A percentile compares a stretch with the other conserved stretches of the same genome.
Evolutionary conservation across 1,140 invertebrate genomes (phyloP).

Genomic region (Phocides pigmalion): DNA sequence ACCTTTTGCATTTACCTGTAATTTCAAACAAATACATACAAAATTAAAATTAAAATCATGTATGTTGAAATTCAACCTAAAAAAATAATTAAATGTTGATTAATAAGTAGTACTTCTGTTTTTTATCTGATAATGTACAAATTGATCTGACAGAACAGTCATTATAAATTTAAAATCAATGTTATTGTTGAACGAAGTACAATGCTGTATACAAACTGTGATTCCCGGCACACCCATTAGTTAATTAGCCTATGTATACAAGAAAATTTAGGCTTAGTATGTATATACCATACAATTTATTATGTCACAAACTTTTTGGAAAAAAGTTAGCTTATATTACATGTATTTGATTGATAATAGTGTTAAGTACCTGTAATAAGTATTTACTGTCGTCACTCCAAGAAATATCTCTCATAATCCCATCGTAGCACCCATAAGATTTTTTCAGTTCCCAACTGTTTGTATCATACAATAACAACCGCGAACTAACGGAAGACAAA

Average conservation of each 20-base stretch:
- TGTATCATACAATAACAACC: slow-evolving; percentile 70
- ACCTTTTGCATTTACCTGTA: slow-evolving; percentile 75
- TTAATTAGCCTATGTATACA: not conserved
- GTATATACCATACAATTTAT: not conserved
- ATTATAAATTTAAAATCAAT: no score
- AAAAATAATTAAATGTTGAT: no score
- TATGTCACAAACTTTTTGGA: not conserved
- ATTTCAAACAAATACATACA: slow-evolving; percentile 26
- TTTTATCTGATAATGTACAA: no score
- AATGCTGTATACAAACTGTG: not conserved
- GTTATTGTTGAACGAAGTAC: not conserved
- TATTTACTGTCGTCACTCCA: slow-evolving; percentile 83
- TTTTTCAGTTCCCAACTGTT: slow-evolving; percentile 77
- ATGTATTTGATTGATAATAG: not conserved
- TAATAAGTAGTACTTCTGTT: no score
- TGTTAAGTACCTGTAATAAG: slow-evolving; percentile 68
- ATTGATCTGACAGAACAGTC: no score
- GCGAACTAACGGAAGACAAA: slow-evolving; percentile 76
- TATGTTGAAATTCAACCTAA: no score
- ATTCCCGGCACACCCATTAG: slow-evolving; percentile 36
- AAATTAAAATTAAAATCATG: no score
- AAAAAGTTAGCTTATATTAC: no score
- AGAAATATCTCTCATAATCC: slow-evolving; percentile 68
- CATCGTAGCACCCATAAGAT: slow-evolving; percentile 69
- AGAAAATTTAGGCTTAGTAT: not conserved